Evolutionary conservation across 2,797 vertebrate genomes (phyloP), one percentile per base, ranked within the genome.

Genomic region (Myripristis murdjan): DNA sequence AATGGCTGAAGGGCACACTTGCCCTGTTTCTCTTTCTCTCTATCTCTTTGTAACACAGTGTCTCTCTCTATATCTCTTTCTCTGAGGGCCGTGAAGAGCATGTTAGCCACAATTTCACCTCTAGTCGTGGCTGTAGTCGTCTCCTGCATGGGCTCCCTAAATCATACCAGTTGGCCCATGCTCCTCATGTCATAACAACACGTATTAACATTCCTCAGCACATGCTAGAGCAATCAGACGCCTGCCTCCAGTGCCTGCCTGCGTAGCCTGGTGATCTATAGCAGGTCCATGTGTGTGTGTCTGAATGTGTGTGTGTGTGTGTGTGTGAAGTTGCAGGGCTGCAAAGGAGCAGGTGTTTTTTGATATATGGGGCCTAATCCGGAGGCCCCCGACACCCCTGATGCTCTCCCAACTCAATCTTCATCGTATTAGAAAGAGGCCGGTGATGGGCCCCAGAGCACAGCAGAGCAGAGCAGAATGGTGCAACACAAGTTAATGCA

Each of bases 331-430:
- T 46, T 51, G n/a, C 16, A 26, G 14, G 22, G 37, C 46, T 20
- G 6, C 81, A 62, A 85, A 85, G 84, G 43, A 78, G 70, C 84
- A 92, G 81, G 85, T 91, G 84, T 73, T 86, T 86, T 79, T 67
- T 89, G 84, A 90, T 80, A 71, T 73, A 87, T 70, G 65, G 69
- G 58, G 77, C 49, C 24, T 79, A 82, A 86, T 84, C 70, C 60
- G 55, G 52, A 52, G 54, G 76, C 53, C 62, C 64, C 26, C 39
- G 4, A 57, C 44, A 82, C 48, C 61, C 41, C 43, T 15, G 48
- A 61, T 65, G 39, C 54, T 70, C 70, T 64, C 74, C 18, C 46
- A 61, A 28, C 43, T 85, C 73, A 64, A 8, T 81, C 52, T 62
- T 77, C 73, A 75, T 86, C 73, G 65, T 53, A 64, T 75, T 47